phyloP scores from a whole-genome alignment of 2,113 vertebrate genomes.

The Oplegnathus fasciatus region DNA sequence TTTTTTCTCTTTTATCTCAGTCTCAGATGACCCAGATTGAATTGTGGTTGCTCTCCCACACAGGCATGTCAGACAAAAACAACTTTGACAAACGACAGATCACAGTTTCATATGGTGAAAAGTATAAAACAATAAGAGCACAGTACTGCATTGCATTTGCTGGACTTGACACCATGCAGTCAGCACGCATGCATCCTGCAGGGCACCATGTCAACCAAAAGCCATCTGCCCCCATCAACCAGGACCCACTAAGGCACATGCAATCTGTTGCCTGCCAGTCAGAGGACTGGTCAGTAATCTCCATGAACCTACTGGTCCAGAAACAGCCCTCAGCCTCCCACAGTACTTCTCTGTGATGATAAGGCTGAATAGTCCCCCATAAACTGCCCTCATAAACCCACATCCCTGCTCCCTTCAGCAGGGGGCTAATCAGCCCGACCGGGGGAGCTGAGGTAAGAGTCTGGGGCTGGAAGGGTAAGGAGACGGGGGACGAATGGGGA shows the following conservation, averaged over 20 bases:
- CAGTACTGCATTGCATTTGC: not conserved
- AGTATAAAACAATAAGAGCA: not conserved
- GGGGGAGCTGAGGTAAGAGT: conserved; percentile 64
- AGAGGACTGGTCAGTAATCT: conserved; percentile 40
- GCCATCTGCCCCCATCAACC: conserved; percentile 32
- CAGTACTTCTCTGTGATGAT: conserved; percentile 45
- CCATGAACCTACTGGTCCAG: conserved; percentile 35
- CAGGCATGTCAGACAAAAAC: not conserved
- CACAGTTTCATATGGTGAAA: not conserved
- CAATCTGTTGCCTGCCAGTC: conserved; percentile 52
- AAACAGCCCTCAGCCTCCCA: conserved; percentile 50
- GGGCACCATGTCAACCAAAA: conserved; percentile 29
- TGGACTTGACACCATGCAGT: conserved; percentile 7
- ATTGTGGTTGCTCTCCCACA: not conserved
- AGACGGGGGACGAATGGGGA: conserved; percentile 22
- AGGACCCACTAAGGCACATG: conserved; percentile 1
- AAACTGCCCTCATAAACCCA: conserved; percentile 50
- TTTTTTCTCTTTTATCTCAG: conserved; percentile 8
- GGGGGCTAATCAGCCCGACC: conserved; percentile 59
- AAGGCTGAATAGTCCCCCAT: conserved; percentile 49
- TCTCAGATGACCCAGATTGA: not conserved
- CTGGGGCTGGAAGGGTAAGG: conserved; percentile 38
- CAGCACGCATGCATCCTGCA: conserved; percentile 12
- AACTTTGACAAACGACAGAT: conserved; percentile 29
- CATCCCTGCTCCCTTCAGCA: conserved; percentile 14